These are phyloP conservation scores for Laticauda colubrina DNA, from an alignment of 2,113 vertebrate species.

Conservation along the genomic window DNA sequence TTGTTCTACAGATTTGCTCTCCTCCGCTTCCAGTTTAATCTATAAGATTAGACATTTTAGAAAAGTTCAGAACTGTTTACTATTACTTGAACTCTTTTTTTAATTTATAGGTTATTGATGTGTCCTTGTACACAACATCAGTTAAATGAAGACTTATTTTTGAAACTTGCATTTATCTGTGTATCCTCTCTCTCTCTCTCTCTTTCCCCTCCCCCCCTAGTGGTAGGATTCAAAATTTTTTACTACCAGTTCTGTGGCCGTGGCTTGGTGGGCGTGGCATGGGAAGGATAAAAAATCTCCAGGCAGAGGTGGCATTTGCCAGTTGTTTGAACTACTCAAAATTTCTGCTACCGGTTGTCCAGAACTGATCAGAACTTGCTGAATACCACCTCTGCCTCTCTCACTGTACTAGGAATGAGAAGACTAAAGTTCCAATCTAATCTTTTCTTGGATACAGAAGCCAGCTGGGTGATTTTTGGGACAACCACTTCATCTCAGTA, in stretches of 20 bases:
- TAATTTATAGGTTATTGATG: neutral
- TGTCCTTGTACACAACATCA: too few species aligned
- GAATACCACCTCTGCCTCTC: too few species aligned
- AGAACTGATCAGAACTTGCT: too few species aligned
- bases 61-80: neutral
- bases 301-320: too few species aligned
- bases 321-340: too few species aligned
- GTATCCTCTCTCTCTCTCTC: neutral
- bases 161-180: neutral
- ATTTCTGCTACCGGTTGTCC: too few species aligned
- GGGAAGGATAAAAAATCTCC: too few species aligned
- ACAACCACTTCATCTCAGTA: neutral
- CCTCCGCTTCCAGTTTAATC: neutral
- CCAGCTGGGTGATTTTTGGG: neutral
- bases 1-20: neutral
- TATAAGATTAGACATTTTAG: neutral
- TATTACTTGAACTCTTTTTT: neutral
- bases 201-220: too few species aligned
- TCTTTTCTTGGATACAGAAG: neutral
- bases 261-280: too few species aligned
- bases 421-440: neutral
- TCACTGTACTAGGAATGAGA: neutral
- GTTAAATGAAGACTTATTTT: neutral
- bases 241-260: too few species aligned
- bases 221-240: too few species aligned